These are phyloP conservation scores for Phengaris alcon DNA, from an alignment of 2,888 invertebrate genomes.

Conservation along the genomic window DNA sequence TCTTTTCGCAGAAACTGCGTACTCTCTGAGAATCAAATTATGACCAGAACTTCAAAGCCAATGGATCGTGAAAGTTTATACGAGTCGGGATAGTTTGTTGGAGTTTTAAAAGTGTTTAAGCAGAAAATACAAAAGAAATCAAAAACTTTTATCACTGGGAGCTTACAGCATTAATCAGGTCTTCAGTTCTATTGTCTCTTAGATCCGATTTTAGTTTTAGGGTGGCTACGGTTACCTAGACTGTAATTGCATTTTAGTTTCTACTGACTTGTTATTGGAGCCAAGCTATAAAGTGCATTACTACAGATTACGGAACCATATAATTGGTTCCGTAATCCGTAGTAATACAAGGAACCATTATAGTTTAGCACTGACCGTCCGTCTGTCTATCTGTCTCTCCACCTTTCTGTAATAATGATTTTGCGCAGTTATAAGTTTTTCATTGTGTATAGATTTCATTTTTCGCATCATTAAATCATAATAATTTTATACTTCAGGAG, in stretches of 20 bases:
- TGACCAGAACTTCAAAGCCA: slow-evolving; percentile 10
- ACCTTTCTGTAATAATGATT: no score
- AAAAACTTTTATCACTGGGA: slow-evolving; percentile 18
- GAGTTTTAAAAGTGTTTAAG: slow-evolving; percentile 25
- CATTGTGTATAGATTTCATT: no score
- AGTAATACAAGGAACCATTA: no score
- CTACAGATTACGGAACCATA: no score
- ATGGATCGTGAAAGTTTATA: slow-evolving; percentile 20
- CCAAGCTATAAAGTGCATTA: background rate
- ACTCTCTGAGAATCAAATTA: background rate
- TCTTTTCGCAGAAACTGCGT: background rate
- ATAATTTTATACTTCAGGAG: no score
- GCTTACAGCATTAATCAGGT: slow-evolving; percentile 17
- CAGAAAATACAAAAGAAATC: slow-evolving; percentile 27
- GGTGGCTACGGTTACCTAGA: slow-evolving; percentile 2
- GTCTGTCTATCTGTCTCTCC: no score
- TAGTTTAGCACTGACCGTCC: no score
- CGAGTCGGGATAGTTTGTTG: slow-evolving; percentile 14
- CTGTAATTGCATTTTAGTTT: slow-evolving; percentile 1
- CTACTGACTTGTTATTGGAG: background rate
- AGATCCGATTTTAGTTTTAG: slow-evolving; percentile 22
- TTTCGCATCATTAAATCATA: no score
- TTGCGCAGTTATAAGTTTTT: no score
- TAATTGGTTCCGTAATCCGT: no score
- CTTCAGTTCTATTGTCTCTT: slow-evolving; percentile 23